Base-by-base conservation (phyloP, 2,888 invertebrate genomes). In the Pseudococcus longispinus region DNA sequence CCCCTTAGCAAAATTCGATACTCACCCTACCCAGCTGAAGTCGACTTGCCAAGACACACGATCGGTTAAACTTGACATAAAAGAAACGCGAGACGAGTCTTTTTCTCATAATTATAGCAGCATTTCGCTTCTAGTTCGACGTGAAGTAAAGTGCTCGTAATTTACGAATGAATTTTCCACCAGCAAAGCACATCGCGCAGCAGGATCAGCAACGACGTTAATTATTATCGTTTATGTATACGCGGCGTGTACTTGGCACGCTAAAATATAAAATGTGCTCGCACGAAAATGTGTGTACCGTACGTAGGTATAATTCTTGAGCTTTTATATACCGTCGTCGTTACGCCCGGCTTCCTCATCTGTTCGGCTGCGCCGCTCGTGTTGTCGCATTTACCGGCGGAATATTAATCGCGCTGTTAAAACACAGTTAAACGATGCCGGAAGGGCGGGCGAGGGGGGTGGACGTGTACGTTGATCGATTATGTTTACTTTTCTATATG, bases 401-500 rank as follows among this genome's bases (percentile, higher is more conserved):
- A 55, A 55, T 55, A 55, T 55, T 55, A 55, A 55, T 55, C 55
- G 55, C 20, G 55, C 55, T 55, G 55, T 55, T 55, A 55, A 55
- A 55, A 55, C 55, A 55, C 15, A 55, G 55, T 55, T 55, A 55
- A 55, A 55, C 55, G 55, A 55, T 55, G n/a, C 55, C 55, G 55
- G 55, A 55, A n/a, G n/a, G 55, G n/a, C 2, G 55, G n/a, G n/a
- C 5, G 55, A n/a, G 55, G n/a, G 55, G n/a, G n/a, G 8, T n/a
- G 55, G n/a, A 55, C 55, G 18, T 55, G 55, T 55, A 55, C 55
- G 55, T 70, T 70, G 70, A 70, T 70, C 70, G 70, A 70, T 70
- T 70, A 70, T 70, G 70, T 70, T 70, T 70, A 70, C 70, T 70
- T 70, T 70, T 70, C 23, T 29, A 29, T 70, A 70, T 70, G 29